Evolutionary conservation across 2,113 vertebrate species (phyloP).

Genomic region (Morone chrysops): DNA sequence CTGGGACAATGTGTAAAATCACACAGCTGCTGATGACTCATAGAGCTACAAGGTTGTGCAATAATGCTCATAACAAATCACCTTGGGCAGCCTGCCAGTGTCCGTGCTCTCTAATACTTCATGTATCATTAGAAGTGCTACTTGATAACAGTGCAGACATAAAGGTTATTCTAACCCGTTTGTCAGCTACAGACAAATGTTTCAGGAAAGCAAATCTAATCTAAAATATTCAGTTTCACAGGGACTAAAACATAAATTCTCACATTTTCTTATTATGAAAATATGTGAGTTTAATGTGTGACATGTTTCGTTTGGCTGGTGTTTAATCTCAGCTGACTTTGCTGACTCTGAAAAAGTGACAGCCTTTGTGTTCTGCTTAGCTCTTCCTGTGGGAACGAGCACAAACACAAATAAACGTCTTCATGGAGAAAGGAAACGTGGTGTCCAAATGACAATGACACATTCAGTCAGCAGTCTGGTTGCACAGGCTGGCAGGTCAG

Average conservation of each 20-base stretch:
- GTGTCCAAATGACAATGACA: slow-evolving; percentile 50
- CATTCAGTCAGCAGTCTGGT: slow-evolving; percentile 35
- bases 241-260: slow-evolving; percentile 15
- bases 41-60: slow-evolving; percentile 35
- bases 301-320: slow-evolving; percentile 23
- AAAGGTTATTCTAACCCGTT: neutral
- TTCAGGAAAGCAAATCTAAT: slow-evolving; percentile 14
- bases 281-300: neutral
- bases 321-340: neutral
- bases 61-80: slow-evolving; percentile 47
- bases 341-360: slow-evolving; percentile 28
- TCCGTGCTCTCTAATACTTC: slow-evolving; percentile 21
- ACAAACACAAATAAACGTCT: slow-evolving; percentile 52
- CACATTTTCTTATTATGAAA: slow-evolving; percentile 13
- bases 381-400: slow-evolving; percentile 54
- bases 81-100: slow-evolving; percentile 20
- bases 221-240: slow-evolving; percentile 12
- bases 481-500: slow-evolving; percentile 27
- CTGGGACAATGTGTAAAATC: slow-evolving; percentile 53
- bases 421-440: slow-evolving; percentile 29
- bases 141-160: slow-evolving; percentile 45
- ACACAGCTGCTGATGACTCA: slow-evolving; percentile 60
- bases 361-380: slow-evolving; percentile 18
- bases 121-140: slow-evolving; percentile 29
- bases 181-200: slow-evolving; percentile 12